Base-by-base conservation (phyloP, 2,797 vertebrate species). In the Aulostomus chinensis region DNA sequence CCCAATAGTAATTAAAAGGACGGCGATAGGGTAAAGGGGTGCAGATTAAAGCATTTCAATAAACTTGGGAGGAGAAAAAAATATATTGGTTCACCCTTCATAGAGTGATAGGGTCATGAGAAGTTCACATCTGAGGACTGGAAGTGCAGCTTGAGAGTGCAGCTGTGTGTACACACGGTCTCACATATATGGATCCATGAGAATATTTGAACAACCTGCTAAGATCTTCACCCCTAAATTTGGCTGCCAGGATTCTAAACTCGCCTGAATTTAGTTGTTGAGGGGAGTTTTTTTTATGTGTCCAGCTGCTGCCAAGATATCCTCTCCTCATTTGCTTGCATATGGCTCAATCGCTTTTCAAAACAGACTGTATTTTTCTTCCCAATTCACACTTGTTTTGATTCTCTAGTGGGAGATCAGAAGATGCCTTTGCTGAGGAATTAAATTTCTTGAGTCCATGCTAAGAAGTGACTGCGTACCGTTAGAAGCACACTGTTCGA, bases 1-100 rank as follows among this genome's bases (percentile, higher is more conserved):
- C 42, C 70, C 59, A 71, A 80, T 85, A 74, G 70, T 58, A 69
- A 73, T 80, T 68, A 78, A n/a, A n/a, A n/a, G 31, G 52, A 49
- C n/a, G n/a, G n/a, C n/a, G n/a, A n/a, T n/a, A n/a, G n/a, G n/a
- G 51, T 55, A 56, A 37, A 49, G 29, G 33, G 29, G 39, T 43
- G 40, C 52, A 50, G 25, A 75, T 65, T 67, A 73, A 71, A 77
- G 28, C 30, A 41, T 39, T 49, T 79, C 60, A 34, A 54, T 56
- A 60, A 70, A 76, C 46, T 39, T 58, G 1, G 16, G 11, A 14
- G 3, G 11, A 22, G 12, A 26, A 14, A 4, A 40, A 39, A 33
- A 50, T 52, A 48, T 43, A 46, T 54, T 32, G 29, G 10, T 30
- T 42, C 45, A 57, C 24, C 58, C 14, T 58, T 16, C 26, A 7